phyloP scores from a whole-genome alignment of 2,797 vertebrate species.

The Otus scops region DNA sequence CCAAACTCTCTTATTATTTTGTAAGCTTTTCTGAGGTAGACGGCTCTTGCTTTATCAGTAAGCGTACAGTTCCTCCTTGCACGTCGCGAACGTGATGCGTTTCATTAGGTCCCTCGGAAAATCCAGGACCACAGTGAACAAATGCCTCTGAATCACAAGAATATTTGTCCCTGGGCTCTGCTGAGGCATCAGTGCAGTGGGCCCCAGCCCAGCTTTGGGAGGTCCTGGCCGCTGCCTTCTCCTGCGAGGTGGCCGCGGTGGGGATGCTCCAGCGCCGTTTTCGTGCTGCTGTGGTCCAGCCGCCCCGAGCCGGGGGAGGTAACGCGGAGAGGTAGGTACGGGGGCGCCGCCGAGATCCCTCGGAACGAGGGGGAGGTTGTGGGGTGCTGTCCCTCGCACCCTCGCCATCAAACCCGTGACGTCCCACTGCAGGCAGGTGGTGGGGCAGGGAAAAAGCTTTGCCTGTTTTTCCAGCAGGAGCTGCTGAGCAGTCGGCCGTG shows the following conservation, averaged over 20 bases:
- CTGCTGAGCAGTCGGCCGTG: background rate
- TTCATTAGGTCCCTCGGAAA: background rate
- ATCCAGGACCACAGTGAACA: background rate
- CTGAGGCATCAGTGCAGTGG: background rate
- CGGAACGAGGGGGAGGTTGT: background rate
- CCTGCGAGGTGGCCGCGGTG: fast-evolving
- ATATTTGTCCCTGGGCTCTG: background rate
- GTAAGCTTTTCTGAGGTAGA: slow-evolving; percentile 40
- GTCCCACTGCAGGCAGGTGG: background rate
- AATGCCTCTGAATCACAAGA: background rate
- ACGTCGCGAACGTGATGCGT: fast-evolving
- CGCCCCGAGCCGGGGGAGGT: background rate
- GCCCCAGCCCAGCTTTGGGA: background rate
- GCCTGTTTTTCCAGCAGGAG: background rate
- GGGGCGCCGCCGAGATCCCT: background rate
- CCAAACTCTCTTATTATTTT: slow-evolving; percentile 63
- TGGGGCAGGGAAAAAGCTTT: background rate
- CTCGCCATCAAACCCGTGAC: background rate
- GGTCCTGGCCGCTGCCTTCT: background rate
- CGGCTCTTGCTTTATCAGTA: background rate
- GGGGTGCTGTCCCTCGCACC: background rate
- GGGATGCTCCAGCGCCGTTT: background rate
- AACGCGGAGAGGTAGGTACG: background rate
- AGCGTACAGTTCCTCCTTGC: background rate
- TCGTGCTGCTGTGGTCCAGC: fast-evolving